These are phyloP conservation scores for human DNA, from an alignment of 2,113 vertebrate species.

Conservation along the genomic window DNA sequence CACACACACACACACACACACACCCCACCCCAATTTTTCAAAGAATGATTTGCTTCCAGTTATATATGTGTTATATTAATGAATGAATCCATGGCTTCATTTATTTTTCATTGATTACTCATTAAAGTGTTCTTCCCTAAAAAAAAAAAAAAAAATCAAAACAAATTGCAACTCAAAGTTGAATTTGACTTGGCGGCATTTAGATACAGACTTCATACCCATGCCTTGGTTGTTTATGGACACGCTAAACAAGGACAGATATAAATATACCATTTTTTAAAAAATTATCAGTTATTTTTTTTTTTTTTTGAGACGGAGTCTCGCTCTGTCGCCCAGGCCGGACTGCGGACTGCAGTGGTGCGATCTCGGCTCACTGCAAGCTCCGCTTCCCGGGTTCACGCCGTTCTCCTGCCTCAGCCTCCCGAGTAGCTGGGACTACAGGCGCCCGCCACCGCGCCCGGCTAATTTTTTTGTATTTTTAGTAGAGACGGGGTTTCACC, in stretches of 20 bases:
- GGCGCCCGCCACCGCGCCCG: no score
- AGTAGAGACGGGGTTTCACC: no score
- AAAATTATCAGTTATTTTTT: background rate
- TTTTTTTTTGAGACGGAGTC: no score
- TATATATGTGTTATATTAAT: background rate
- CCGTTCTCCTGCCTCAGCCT: no score
- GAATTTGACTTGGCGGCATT: background rate
- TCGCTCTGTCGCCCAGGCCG: no score
- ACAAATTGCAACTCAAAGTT: background rate
- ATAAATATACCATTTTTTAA: background rate
- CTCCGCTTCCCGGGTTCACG: no score
- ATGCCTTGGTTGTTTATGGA: background rate
- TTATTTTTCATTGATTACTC: background rate
- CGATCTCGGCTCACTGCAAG: no score
- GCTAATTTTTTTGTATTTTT: no score
- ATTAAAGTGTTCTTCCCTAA: background rate
- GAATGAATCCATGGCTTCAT: background rate
- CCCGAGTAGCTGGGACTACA: no score
- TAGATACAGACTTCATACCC: background rate
- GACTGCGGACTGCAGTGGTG: no score
- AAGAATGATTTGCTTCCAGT: background rate
- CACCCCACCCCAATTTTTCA: background rate
- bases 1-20: no score
- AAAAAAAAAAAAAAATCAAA: conserved; percentile 30
- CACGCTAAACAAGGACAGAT: background rate